Percentiles rank a stretch among this genome's conserved stretches.
Evolutionary conservation across 2,888 invertebrate genomes (phyloP).

Genomic region (Yponomeuta cagnagella): DNA sequence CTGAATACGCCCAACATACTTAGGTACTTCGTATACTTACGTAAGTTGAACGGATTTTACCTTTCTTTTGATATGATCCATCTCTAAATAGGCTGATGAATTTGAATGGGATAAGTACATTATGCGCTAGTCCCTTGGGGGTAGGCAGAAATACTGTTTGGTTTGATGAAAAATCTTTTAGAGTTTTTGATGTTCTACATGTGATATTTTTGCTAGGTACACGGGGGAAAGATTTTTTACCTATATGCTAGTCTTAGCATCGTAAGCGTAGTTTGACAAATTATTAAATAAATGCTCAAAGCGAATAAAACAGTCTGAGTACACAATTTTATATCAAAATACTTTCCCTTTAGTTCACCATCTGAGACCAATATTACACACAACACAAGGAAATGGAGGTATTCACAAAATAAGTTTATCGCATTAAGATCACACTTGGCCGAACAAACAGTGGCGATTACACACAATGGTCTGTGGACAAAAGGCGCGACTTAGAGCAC

Average conservation of each 20-base stretch:
- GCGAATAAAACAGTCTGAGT: neutral
- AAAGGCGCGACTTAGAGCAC: neutral
- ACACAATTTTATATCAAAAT: neutral
- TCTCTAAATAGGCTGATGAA: neutral
- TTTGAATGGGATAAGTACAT: neutral
- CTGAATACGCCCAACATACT: neutral
- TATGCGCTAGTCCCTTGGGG: neutral
- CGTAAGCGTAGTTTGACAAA: no score
- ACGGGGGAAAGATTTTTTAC: no score
- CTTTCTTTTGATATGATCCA: neutral
- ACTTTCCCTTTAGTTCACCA: neutral
- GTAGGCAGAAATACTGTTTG: neutral
- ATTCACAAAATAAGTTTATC: constrained; percentile 29
- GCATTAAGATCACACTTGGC: constrained; percentile 44
- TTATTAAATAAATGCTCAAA: no score
- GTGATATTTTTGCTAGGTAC: no score
- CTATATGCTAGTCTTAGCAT: no score
- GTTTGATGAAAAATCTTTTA: neutral
- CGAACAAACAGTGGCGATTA: constrained; percentile 22
- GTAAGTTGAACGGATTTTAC: neutral
- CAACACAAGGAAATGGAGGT: neutral
- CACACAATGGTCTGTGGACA: constrained; percentile 2
- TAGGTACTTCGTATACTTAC: neutral
- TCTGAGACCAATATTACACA: neutral
- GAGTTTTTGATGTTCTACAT: no score